Evolutionary conservation across 2,797 vertebrate species (phyloP), one percentile per base, ranked within the genome.

Genomic region (Tiaroga cobitis): DNA sequence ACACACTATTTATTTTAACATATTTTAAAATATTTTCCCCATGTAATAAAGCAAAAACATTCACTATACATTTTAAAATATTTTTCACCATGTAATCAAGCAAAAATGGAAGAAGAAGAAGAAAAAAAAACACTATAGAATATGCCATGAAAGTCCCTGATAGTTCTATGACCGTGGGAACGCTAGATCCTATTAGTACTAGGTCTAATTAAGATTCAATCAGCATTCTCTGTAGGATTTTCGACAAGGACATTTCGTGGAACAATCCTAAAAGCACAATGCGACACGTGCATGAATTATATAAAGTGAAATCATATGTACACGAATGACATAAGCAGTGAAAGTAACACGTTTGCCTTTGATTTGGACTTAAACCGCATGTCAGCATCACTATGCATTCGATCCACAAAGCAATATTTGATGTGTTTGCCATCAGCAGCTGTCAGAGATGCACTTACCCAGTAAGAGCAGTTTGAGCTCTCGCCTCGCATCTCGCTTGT

Each of bases 381-480:
- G 75, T 59, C 75, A 41, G 34, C 75, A 61, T 61, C 54, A 26
- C 34, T 41, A 41, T 7, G 54, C 56, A 41, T 78, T 18, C 29
- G 19, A 56, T n/a, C 32, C 49, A 21, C 8, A 24, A 24, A 37
- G 24, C 75, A 61, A 61, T 29, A 49, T 5, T 43, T 65, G 1
- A 8, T 59, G 75, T 16, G 21, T 34, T 34, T 3, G 1, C 13
- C 51, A 37, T 9, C 78, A 49, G 61, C 78, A 65, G 72, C 43
- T 76, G 61, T 83, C 61, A 56, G 67, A 15, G 32, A 51, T n/a
- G 65, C 49, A 63, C 95, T 93, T 94, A 99, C 98, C 98, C 86
- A 99, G 94, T 87, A 99, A 93, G 86, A 99, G 97, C 82, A 99
- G 96, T 94, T 99, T 99, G 89, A 99, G 96, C 93, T 99, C 98